Percentiles rank a stretch among this genome's conserved stretches.
phyloP scores from a whole-genome alignment of 2,113 vertebrate genomes.

The Pheucticus melanocephalus region DNA sequence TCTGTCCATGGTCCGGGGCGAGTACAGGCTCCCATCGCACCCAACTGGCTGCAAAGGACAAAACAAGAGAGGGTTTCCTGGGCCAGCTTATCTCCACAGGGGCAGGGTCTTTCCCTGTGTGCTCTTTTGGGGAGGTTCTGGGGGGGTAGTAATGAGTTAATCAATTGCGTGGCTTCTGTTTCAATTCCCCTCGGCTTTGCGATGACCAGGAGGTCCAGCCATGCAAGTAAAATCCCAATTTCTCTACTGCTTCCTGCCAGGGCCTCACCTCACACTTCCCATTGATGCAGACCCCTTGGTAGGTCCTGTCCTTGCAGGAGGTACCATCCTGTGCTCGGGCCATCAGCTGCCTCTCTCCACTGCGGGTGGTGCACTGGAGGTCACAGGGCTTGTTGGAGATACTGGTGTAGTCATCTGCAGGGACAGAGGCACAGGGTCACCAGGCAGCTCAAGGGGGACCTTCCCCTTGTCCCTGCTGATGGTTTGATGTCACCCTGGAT shows the following conservation, averaged over 20 bases:
- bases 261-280: conserved; percentile 85
- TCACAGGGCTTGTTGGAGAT: conserved; percentile 92
- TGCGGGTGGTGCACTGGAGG: conserved; percentile 86
- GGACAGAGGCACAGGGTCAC: neutral
- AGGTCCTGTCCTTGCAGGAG: conserved; percentile 81
- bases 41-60: conserved; percentile 79
- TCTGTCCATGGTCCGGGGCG: conserved; percentile 80
- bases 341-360: conserved; percentile 85
- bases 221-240: neutral
- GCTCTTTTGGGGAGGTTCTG: neutral
- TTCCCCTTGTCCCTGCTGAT: neutral
- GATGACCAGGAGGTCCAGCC: neutral
- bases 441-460: neutral
- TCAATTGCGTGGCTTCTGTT: neutral
- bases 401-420: conserved; percentile 87
- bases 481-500: neutral
- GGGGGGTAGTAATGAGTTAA: neutral
- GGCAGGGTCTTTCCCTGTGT: neutral
- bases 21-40: conserved; percentile 86
- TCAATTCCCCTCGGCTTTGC: neutral
- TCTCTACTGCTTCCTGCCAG: neutral
- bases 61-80: neutral
- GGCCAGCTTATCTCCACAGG: neutral
- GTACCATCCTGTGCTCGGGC: conserved; percentile 87
- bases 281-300: conserved; percentile 86